Base-by-base conservation (phyloP, 2,113 vertebrate species). In the Hippocampus comes region DNA sequence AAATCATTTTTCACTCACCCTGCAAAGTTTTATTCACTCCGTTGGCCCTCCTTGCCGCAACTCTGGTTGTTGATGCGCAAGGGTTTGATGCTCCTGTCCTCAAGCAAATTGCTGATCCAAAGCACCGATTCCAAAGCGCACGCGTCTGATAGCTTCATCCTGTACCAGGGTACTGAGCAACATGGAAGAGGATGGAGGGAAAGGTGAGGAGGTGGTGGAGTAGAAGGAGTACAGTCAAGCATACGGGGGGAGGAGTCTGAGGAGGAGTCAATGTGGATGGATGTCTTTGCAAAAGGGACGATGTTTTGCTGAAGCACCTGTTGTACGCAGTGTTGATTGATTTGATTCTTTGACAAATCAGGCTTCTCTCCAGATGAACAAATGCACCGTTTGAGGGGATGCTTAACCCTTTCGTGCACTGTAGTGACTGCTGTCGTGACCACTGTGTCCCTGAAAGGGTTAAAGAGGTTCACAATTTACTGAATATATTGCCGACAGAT, bases 101-200 rank as follows among this genome's bases (percentile, higher is more conserved):
- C 69, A 27, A 43, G 67, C 25, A 61, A 70, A 63, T 25, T 17
- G 61, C 81, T 8, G 74, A 84, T 85, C 79, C 87, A 81, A 87
- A 85, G 90, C 86, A 86, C 87, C 5, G 34, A 84, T 86, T 85
- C 79, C 87, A 81, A 86, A 85, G 90, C 86, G 86, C 86, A 81
- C 77, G 79, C 84, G 83, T 81, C 77, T 59, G 59, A 67, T 82
- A 83, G 83, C 74, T 74, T 88, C 71, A 59, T 83, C 80, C 80
- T 82, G 83, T 65, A 80, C 77, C 82, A 12, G 81, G 83, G 78
- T 72, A 80, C 78, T 57, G 86, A 84, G 78, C 78, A 87, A 81
- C 83, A 80, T 85, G 71, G 74, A 81, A 84, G 77, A 88, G 76
- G 69, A 83, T 74, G 78, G 61, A 71, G 83, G 79, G 73, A 72